Conservation (phyloP, 2,888 invertebrate species). For the Erebia aethiops region DNA sequence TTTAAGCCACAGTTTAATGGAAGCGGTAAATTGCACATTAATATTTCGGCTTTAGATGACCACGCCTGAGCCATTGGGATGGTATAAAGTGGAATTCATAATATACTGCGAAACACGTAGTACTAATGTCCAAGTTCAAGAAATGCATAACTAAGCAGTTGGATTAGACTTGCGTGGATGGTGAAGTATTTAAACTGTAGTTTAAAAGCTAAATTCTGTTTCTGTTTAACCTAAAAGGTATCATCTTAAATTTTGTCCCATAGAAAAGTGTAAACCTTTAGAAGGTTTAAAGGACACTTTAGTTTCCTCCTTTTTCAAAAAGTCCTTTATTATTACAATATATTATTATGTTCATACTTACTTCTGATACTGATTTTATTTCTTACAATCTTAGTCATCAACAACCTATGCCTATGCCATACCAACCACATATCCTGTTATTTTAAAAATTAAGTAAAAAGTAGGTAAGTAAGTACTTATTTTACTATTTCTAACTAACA, state of each 20-base stretch:
- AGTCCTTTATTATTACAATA: no score
- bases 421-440: no score
- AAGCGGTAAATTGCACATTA: slow-evolving; percentile 67
- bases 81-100: slow-evolving; percentile 28
- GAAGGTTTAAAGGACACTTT: no score
- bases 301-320: no score
- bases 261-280: no score
- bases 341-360: no score
- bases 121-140: slow-evolving; percentile 13
- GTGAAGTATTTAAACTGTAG: background rate
- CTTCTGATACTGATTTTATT: no score
- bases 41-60: slow-evolving; percentile 63
- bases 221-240: background rate
- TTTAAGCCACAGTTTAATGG: slow-evolving; percentile 67
- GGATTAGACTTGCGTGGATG: background rate
- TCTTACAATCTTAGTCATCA: no score
- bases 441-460: background rate
- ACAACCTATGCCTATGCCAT: no score
- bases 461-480: background rate
- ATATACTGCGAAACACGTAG: slow-evolving; percentile 19
- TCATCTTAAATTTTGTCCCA: no score
- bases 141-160: slow-evolving; percentile 19
- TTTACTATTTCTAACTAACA: background rate
- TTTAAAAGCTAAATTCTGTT: background rate
- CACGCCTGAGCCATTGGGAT: slow-evolving; percentile 28